Evolutionary conservation across 2,113 vertebrate genomes (phyloP).

Genomic region (Ictalurus punctatus): DNA sequence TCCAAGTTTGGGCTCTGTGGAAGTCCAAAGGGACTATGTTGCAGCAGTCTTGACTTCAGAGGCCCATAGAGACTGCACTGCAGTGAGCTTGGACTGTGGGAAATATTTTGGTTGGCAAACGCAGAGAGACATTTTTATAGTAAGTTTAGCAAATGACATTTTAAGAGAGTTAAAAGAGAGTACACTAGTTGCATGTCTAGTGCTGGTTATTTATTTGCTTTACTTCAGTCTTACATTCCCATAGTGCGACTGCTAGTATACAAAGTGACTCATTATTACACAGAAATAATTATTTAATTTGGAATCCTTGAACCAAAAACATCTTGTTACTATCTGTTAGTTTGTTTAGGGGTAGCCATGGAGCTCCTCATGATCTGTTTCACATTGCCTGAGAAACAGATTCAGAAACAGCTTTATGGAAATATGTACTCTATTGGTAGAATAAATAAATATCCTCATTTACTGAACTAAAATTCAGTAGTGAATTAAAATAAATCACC

Average conservation of each 20-base stretch:
- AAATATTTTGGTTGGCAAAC: conserved; percentile 47
- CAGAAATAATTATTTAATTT: not conserved
- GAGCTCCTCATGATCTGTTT: not conserved
- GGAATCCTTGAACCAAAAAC: not conserved
- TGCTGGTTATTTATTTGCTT: conserved; percentile 8
- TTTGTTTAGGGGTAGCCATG: not conserved
- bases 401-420: not conserved
- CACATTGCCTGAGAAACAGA: not conserved
- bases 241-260: not conserved
- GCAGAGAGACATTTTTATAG: conserved; percentile 14
- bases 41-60: not conserved
- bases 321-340: not conserved
- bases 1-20: not conserved
- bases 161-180: conserved; percentile 18
- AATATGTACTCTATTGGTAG: not conserved
- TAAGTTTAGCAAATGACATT: conserved; percentile 27
- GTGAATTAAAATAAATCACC: conserved; percentile 32
- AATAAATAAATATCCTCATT: not conserved
- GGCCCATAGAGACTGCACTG: conserved; percentile 6
- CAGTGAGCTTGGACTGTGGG: conserved; percentile 20
- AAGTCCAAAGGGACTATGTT: conserved; percentile 3
- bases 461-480: not conserved
- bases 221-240: not conserved
- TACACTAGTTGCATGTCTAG: not conserved
- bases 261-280: not conserved